Evolutionary conservation across 2,797 vertebrate species (phyloP), one percentile per base, ranked within the genome.

Genomic region (Acanthurus lineatus): DNA sequence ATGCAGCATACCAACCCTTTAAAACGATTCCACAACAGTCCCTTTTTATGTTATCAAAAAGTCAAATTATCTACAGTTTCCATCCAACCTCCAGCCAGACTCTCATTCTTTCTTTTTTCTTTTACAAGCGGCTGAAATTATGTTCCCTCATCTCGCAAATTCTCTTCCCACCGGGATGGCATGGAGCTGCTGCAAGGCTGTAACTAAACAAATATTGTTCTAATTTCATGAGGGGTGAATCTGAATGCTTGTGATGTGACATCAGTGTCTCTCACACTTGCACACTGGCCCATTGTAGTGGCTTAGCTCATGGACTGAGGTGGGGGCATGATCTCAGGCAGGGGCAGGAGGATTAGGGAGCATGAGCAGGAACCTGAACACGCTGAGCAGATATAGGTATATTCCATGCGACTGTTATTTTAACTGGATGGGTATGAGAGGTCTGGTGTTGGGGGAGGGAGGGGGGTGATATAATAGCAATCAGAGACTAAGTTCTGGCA

Each of bases 191-290:
- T 81, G 87, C 82, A 82, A 32, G 84, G 67, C 83, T 86, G 75
- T 86, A 92, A 91, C 93, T 94, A 93, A 94, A 94, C 93, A 95
- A 95, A 95, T 95, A 94, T 95, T 95, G 94, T 91, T 93, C 88
- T 91, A 84, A 88, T 94, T 95, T 94, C 88, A 88, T 60, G 79
- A 93, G 84, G 83, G 90, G 89, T 91, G 86, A 93, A 93, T 94
- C 86, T 83, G 91, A 93, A 95, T 95, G 91, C 92, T 87, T 94
- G 91, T 72, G 73, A 84, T 91, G 92, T 95, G 95, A 95, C 94
- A 94, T 94, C 93, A 95, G 90, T 76, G 77, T 90, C 73, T 92
- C 86, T 87, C 85, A 75, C 88, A 78, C 84, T 89, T 58, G 60
- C 91, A 95, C 94, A 95, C 91, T 95, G 92, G 86, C 72, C 88